These are phyloP conservation scores for Tetramorium alpestre DNA, from an alignment of 1,140 invertebrate species.

Conservation along the genomic window DNA sequence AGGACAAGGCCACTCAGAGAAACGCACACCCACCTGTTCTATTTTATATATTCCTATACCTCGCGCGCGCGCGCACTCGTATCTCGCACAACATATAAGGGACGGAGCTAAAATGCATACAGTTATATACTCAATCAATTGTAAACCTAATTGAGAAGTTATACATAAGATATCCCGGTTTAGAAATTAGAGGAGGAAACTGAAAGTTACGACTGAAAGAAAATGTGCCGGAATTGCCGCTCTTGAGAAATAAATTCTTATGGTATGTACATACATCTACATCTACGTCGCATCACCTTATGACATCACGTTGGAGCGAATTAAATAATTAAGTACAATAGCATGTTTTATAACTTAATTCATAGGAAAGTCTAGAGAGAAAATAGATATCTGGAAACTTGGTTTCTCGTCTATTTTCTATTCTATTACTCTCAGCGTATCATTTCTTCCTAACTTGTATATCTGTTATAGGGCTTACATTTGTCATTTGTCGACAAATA, in stretches of 20 bases:
- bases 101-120: conserved; percentile 82
- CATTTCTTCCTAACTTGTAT: conserved; percentile 25
- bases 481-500: neutral
- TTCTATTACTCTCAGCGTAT: conserved; percentile 24
- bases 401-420: neutral
- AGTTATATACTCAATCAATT: conserved; percentile 62
- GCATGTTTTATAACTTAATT: conserved; percentile 31
- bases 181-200: conserved; percentile 16
- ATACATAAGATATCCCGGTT: neutral
- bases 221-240: neutral
- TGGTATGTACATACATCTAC: conserved; percentile 25
- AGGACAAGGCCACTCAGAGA: conserved; percentile 82
- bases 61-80: conserved; percentile 35
- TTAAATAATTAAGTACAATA: conserved; percentile 58
- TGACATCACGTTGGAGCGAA: neutral
- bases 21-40: conserved; percentile 70
- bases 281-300: conserved; percentile 4
- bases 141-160: conserved; percentile 58
- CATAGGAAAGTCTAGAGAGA: conserved; percentile 38
- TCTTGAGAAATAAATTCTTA: conserved; percentile 3
- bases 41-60: conserved; percentile 61
- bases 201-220: conserved; percentile 1
- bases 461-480: conserved; percentile 23
- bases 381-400: conserved; percentile 37
- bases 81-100: conserved; percentile 75